Evolutionary conservation across 2,113 vertebrate genomes (phyloP).

Genomic region (Cynocephalus volans): DNA sequence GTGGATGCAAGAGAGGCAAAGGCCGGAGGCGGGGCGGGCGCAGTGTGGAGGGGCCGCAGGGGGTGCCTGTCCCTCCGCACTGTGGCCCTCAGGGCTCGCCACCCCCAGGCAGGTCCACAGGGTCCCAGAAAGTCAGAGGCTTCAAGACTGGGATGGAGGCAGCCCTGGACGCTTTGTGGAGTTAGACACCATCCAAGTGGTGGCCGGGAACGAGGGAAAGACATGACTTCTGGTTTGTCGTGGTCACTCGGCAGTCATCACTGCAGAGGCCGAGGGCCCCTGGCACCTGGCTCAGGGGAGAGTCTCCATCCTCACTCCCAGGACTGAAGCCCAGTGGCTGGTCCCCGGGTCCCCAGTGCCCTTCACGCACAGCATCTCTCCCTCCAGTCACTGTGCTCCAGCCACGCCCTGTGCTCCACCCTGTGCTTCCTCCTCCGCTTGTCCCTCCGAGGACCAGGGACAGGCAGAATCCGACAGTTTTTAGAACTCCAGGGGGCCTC

Average conservation of each 20-base stretch:
- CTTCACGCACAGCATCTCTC: too few relatives aligned
- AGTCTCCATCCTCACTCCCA: too few relatives aligned
- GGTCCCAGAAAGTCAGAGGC: neutral
- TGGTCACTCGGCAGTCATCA: accelerated
- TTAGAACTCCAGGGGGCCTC: neutral
- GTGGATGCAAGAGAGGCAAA: too few relatives aligned
- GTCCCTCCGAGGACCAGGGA: accelerated
- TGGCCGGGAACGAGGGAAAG: neutral
- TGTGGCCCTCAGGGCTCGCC: accelerated
- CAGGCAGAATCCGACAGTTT: neutral
- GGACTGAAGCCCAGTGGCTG: neutral
- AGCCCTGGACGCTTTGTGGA: neutral
- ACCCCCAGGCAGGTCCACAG: too few relatives aligned
- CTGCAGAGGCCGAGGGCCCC: neutral
- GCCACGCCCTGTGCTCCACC: neutral
- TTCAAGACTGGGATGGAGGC: neutral
- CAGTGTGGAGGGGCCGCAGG: neutral
- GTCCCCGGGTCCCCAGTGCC: neutral
- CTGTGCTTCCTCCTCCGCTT: too few relatives aligned
- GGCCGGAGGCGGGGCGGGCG: neutral
- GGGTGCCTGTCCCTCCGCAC: neutral
- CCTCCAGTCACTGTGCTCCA: too few relatives aligned
- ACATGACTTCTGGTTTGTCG: accelerated
- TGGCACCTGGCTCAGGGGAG: neutral
- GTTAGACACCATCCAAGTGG: neutral